Conservation (phyloP, 2,113 vertebrate species). For the Rallus limicola region DNA sequence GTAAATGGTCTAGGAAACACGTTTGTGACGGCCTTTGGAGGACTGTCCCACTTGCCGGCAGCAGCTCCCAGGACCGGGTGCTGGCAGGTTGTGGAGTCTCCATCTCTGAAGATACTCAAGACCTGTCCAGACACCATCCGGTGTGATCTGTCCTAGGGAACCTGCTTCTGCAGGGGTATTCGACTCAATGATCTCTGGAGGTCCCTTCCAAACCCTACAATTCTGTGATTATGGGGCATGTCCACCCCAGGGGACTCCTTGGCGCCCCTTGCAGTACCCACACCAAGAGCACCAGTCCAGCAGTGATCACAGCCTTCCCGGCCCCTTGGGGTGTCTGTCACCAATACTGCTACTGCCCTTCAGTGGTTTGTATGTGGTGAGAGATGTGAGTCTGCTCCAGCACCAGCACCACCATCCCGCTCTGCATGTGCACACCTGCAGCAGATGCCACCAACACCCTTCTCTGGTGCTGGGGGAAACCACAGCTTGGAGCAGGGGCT, state of each 20-base stretch:
- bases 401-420: background rate
- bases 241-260: fast-evolving
- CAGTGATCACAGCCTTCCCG: background rate
- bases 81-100: background rate
- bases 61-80: background rate
- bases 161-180: too few species aligned
- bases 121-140: too few species aligned
- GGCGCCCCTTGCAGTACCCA: background rate
- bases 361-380: background rate
- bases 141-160: too few species aligned
- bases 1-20: fast-evolving
- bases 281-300: background rate
- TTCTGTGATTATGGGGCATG: too few species aligned
- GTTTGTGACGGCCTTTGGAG: background rate
- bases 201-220: too few species aligned
- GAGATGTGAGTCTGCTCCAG: fast-evolving
- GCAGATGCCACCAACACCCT: fast-evolving
- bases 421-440: fast-evolving
- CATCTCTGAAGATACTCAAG: too few species aligned
- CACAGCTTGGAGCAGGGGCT: fast-evolving
- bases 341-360: background rate
- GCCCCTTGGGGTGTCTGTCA: fast-evolving
- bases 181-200: too few species aligned
- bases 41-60: fast-evolving
- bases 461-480: background rate